A percentile compares a stretch with the other conserved stretches of the same genome.
Conservation (phyloP, 2,797 vertebrate genomes). For the Microtus agrestis region DNA sequence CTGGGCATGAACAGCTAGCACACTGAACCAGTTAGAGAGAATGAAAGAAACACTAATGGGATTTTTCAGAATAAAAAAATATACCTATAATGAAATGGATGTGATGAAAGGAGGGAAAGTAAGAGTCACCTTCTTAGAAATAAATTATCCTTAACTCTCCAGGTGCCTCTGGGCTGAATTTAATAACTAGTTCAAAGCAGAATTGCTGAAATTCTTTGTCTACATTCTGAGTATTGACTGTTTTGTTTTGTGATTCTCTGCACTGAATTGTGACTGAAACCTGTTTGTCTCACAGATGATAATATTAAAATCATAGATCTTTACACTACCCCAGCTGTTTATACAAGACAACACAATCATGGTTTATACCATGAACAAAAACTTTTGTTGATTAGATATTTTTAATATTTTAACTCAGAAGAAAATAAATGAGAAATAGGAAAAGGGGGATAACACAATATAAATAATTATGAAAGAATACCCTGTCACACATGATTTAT, state of each 20-base stretch:
- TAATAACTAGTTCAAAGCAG: not conserved
- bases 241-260: not conserved
- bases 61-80: constrained; percentile 43
- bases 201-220: not conserved
- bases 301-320: not conserved
- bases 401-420: not conserved
- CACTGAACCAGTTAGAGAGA: not conserved
- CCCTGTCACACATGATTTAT: not conserved
- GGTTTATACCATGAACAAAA: not conserved
- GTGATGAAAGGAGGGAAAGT: not conserved
- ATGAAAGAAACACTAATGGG: not conserved
- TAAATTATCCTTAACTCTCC: constrained; percentile 51
- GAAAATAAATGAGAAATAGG: not conserved
- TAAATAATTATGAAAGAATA: not conserved
- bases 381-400: not conserved
- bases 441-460: not conserved
- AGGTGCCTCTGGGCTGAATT: not conserved
- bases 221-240: not conserved
- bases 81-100: not conserved
- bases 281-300: not conserved
- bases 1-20: not conserved
- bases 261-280: constrained; percentile 26
- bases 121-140: constrained; percentile 29
- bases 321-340: not conserved
- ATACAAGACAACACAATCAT: not conserved